A percentile compares a stretch with the other conserved stretches of the same genome.
phyloP scores from a whole-genome alignment of 2,888 invertebrate species.

The Erebia ligea region DNA sequence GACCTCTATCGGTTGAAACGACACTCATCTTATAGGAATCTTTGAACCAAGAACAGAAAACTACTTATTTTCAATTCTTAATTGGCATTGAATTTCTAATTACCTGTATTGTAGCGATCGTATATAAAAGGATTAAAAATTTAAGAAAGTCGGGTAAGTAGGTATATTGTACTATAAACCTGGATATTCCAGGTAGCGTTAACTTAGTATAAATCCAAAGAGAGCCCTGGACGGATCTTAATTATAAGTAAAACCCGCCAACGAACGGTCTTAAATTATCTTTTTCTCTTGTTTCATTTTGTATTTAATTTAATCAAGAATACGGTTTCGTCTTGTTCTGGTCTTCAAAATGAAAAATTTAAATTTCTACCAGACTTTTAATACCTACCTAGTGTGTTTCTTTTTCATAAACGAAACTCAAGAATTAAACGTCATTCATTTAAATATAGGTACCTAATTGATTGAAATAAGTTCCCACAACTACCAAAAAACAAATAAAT shows the following conservation, averaged over 20 bases:
- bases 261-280: constrained; percentile 4
- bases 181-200: constrained; percentile 1
- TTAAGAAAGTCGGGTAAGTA: background rate
- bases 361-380: background rate
- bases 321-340: constrained; percentile 6
- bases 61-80: too few relatives aligned
- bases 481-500: constrained; percentile 23
- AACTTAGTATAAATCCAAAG: constrained; percentile 10
- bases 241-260: constrained; percentile 15
- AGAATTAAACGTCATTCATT: constrained; percentile 1
- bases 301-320: constrained; percentile 15
- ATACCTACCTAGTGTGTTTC: background rate
- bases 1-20: too few relatives aligned
- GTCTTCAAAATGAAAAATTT: background rate
- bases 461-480: constrained; percentile 22
- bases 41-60: too few relatives aligned
- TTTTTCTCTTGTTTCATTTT: constrained; percentile 15
- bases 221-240: background rate
- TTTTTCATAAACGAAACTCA: background rate
- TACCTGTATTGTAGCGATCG: background rate
- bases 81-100: too few relatives aligned
- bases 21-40: too few relatives aligned
- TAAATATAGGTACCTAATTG: background rate
- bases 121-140: background rate
- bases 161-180: background rate